Evolutionary conservation across 2,797 vertebrate genomes (phyloP), one percentile per base, ranked within the genome.

Genomic region (Knipowitschia caucasica): DNA sequence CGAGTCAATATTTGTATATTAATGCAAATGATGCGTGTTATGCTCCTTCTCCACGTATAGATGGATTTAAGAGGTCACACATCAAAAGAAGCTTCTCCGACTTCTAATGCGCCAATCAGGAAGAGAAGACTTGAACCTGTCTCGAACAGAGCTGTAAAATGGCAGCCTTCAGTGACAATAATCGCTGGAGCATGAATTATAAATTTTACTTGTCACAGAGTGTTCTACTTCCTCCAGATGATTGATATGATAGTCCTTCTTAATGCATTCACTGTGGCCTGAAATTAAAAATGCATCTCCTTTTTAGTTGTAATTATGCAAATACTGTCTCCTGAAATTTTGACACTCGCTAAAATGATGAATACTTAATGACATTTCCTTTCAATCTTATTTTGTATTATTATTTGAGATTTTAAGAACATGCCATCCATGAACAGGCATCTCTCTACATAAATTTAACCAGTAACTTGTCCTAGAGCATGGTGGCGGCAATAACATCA

Each of bases 101-200:
- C 67, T 56, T 64, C 30, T 54, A 62, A 77, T 67, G 69, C 51
- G 46, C 62, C 56, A 61, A 61, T 17, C 20, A 50, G 62, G 33
- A 47, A 57, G 42, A 18, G 61, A 56, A 60, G 65, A 27, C 50
- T 40, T 53, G 25, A 47, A 33, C 21, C 4, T 35, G 58, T 62
- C 47, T 67, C 53, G 53, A 64, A 69, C 30, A 38, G 9, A 20
- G 38, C 5, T 15, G 24, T 46, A 39, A 27, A 42, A 34, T 59
- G 34, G 7, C 43, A 26, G 15, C 54, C 21, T 53, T 50, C 46
- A 2, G 18, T 31, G 45, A 31, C 27, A 17, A 21, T 47, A 34
- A 50, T 50, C 46, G 24, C 30, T 24, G 31, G 20, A 23, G 49
- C 49, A 35, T 50, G 33, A 35, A 50, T 50, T 35, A 50, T 50